These are phyloP conservation scores for Mobula birostris DNA, from an alignment of 2,113 vertebrate genomes.

Conservation along the genomic window DNA sequence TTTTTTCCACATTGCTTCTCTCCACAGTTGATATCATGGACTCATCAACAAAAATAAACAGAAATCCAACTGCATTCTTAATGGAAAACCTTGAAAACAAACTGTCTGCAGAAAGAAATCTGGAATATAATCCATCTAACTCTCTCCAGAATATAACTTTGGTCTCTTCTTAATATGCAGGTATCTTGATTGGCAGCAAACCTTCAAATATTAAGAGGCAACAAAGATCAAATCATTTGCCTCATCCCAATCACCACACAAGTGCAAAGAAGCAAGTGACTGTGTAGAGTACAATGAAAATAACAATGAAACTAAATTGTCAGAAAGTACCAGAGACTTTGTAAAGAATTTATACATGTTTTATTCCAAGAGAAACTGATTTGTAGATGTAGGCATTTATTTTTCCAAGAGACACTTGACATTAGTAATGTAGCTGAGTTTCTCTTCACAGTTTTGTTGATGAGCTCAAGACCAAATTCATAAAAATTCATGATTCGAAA, in stretches of 20 bases:
- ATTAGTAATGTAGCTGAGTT: not conserved
- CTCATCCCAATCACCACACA: not conserved
- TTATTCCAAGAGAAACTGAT: not conserved
- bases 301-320: not conserved
- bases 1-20: not conserved
- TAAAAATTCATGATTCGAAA: not conserved
- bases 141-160: not conserved
- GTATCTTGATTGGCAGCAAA: not conserved
- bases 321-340: conserved; percentile 16
- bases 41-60: not conserved
- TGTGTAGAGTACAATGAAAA: not conserved
- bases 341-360: not conserved
- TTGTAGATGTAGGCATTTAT: not conserved
- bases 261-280: not conserved
- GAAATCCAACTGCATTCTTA: no score
- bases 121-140: not conserved
- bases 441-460: not conserved
- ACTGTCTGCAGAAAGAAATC: no score
- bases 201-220: not conserved
- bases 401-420: not conserved
- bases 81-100: no score
- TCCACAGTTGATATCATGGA: not conserved
- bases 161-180: not conserved
- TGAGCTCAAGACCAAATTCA: not conserved
- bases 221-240: not conserved